Evolutionary conservation across 2,888 invertebrate genomes (phyloP).

Genomic region (Erebia aethiops): DNA sequence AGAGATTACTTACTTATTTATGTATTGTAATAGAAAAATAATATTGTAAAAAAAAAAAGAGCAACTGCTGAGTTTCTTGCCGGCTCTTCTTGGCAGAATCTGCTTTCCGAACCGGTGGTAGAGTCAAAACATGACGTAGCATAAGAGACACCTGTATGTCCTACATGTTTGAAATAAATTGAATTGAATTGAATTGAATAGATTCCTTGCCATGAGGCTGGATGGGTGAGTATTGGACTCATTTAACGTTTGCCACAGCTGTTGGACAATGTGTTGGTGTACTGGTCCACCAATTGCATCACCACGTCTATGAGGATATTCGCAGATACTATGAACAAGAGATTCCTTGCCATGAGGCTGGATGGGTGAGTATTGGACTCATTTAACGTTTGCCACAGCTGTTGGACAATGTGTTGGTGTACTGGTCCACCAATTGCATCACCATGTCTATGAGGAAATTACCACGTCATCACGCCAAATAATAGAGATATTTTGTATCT

Average conservation of each 20-base stretch:
- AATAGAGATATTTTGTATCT: too few species aligned
- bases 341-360: conserved; percentile 43
- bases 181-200: too few species aligned
- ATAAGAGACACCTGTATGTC: too few species aligned
- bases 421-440: conserved; percentile 78
- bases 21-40: too few species aligned
- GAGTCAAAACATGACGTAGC: too few species aligned
- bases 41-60: too few species aligned
- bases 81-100: too few species aligned
- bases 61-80: too few species aligned
- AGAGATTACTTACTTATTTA: too few species aligned
- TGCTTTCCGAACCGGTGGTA: too few species aligned
- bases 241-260: not conserved
- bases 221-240: conserved; percentile 52
- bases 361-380: conserved; percentile 52
- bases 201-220: conserved; percentile 42
- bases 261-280: conserved; percentile 82
- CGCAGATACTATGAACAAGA: conserved; percentile 78
- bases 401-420: conserved; percentile 82
- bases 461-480: too few species aligned
- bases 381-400: not conserved
- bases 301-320: conserved; percentile 82
- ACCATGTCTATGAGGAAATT: conserved; percentile 78
- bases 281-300: conserved; percentile 76
- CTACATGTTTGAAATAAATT: too few species aligned